Conservation (phyloP, 1,140 invertebrate species). For the Colletes gigas region DNA sequence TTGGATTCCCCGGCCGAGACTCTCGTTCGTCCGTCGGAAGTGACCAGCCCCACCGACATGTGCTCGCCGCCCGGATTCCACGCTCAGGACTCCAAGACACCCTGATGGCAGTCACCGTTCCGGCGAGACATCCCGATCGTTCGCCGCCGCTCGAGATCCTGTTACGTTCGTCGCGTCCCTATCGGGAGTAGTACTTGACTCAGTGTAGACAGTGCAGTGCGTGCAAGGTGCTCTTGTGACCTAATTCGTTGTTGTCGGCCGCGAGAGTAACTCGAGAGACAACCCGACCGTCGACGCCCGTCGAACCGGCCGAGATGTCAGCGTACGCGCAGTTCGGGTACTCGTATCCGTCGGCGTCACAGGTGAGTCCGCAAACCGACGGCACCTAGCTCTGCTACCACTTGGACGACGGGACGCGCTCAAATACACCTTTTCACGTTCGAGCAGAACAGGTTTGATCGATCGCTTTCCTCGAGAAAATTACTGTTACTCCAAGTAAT, state of each 20-base stretch:
- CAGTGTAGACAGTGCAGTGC: slow-evolving; percentile 60
- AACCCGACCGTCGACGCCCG: slow-evolving; percentile 17
- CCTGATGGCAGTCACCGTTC: slow-evolving; percentile 58
- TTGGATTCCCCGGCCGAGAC: too few species aligned
- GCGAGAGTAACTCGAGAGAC: neutral
- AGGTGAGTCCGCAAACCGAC: slow-evolving; percentile 82
- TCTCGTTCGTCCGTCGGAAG: too few species aligned
- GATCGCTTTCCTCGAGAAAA: too few species aligned
- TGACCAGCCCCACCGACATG: slow-evolving; percentile 29
- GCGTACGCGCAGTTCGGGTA: slow-evolving; percentile 92
- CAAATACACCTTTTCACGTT: too few species aligned
- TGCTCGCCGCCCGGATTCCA: slow-evolving; percentile 16
- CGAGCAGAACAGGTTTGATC: too few species aligned
- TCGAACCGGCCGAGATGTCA: slow-evolving; percentile 82
- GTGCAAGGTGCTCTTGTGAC: slow-evolving; percentile 62
- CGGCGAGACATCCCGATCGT: slow-evolving; percentile 16
- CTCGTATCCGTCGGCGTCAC: slow-evolving; percentile 89
- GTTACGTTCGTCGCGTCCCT: neutral
- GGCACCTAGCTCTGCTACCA: neutral
- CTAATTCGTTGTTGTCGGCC: slow-evolving; percentile 36
- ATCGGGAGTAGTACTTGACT: slow-evolving; percentile 35
- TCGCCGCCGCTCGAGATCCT: slow-evolving; percentile 3
- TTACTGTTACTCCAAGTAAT: too few species aligned
- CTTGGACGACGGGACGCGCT: neutral
- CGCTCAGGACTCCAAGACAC: slow-evolving; percentile 33